These are phyloP conservation scores for Hyles vespertilio DNA, from an alignment of 1,140 invertebrate species.

Conservation along the genomic window DNA sequence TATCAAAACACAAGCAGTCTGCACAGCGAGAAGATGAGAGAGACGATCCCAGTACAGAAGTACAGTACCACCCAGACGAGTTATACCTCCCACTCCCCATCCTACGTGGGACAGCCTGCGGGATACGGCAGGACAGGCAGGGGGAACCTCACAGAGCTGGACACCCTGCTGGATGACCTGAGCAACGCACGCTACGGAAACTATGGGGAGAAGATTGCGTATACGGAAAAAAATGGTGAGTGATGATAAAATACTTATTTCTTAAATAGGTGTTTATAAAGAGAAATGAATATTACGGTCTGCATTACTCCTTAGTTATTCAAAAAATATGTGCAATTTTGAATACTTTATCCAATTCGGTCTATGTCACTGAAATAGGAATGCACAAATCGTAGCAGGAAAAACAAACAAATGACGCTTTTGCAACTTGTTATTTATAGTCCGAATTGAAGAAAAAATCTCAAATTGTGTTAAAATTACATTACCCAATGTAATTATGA, in stretches of 20 bases:
- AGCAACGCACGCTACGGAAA: constrained; percentile 88
- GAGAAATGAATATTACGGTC: no score
- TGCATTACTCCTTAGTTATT: no score
- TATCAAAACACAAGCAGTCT: constrained; percentile 63
- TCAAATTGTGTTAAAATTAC: no score
- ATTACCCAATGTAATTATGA: no score
- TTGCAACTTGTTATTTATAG: no score
- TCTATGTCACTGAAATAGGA: no score
- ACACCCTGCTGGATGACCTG: constrained; percentile 93
- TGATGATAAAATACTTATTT: not conserved
- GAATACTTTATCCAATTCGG: no score
- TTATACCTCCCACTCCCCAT: constrained; percentile 28
- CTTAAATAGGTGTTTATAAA: no score
- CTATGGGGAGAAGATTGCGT: constrained; percentile 57
- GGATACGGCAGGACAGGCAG: constrained; percentile 55
- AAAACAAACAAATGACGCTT: no score
- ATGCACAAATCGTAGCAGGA: no score
- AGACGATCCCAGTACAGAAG: constrained; percentile 49
- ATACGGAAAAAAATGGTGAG: constrained; percentile 51
- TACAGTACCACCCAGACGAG: constrained; percentile 33
- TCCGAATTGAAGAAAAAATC: no score
- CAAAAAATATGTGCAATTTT: no score
- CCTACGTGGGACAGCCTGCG: constrained; percentile 37
- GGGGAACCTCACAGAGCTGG: constrained; percentile 92
- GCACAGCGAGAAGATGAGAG: constrained; percentile 42